Base-by-base conservation (phyloP, 37 sponge, comb jelly and placozoan species). In the Eunapius fragilis region DNA sequence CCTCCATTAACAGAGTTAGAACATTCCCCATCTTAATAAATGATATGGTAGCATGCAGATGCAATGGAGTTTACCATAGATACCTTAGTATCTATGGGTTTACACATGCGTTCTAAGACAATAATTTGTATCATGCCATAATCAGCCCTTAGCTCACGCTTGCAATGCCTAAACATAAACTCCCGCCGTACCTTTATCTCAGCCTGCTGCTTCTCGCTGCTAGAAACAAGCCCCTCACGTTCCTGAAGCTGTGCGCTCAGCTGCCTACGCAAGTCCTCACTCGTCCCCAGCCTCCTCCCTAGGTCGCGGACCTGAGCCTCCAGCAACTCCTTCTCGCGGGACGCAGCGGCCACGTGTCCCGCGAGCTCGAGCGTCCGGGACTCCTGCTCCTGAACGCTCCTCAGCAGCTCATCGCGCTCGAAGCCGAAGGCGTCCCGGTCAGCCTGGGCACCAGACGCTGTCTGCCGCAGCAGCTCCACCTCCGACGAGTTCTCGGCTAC, bases 311-410 rank as follows among this genome's bases (percentile, higher is more conserved):
- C 12, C 69, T 80, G 75, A 19, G 47, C 17, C 13, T 87, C 76
- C 49, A 86, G 17, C 13, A 41, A 71, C 37, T 90, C 77, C 70
- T 90, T 90, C 45, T 85, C 90, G 19, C 90, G 68, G 10, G 75
- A 82, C 67, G 74, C 26, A 31, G 70, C 73, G 0, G 82, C 82
- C 67, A 85, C 23, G 58, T 90, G 90, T 11, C 68, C 70, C 11
- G 86, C 85, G 70, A 90, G 58, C n/a, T 80, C 86, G 50, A 90
- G 26, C 13, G 81, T 78, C 19, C 78, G 70, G 1, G 36, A 25
- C 70, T 90, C 90, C 24, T 81, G 77, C 71, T 70, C 81, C 72
- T 90, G 90, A 0, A 76, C 36, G 3, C 74, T 69, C 22, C 71
- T 35, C n/a, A 76, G 71, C 3, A 49, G 69, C 24, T 67, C 45